Base-by-base conservation (phyloP, 2,888 invertebrate species). In the Drosophila paracracens region DNA sequence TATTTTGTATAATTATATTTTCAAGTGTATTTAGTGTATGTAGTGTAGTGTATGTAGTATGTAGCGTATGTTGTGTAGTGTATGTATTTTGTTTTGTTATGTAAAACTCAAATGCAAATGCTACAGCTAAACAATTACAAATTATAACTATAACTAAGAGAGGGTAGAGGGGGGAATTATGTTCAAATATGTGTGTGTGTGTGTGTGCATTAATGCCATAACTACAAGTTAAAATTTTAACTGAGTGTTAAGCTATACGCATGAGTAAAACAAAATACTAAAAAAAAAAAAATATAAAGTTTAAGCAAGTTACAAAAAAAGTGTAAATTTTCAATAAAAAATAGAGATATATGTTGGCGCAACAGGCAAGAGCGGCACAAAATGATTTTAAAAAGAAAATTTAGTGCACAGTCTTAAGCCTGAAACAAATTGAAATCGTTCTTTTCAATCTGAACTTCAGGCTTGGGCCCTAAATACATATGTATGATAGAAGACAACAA, bases 41-140 rank as follows among this genome's bases (percentile, higher is more conserved):
- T 31, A 7, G 16, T 33, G 51, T 31, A 33, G 53, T 53, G 35
- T 53, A 52, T 53, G 33, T 54, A 18, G 10, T 54, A n/a, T 51
- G 53, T 18, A 18, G 18, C 25, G 16, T 36, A 21, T 52, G 53
- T 33, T 51, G 78, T 77, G 74, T 64, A 36, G 51, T 69, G 33
- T 62, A 33, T 57, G 61, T 63, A 51, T 25, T 66, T 18, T 53
- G 61, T 67, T 52, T 62, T 73, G 61, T 36, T 70, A 78, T 75
- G 76, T 76, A 67, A 75, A 78, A 86, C 73, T 77, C 68, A 86
- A 81, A 86, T 85, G 85, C 85, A 88, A 85, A 83, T 70, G 43
- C 85, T 85, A 85, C 85, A 82, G 40, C 74, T 74, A 69, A 80
- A 71, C 65, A 81, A 81, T 76, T 80, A 79, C 81, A 76, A 67